Percentiles rank a stretch among this genome's conserved stretches.
Evolutionary conservation across 2,113 vertebrate genomes (phyloP).

Genomic region (Corapipo altera): DNA sequence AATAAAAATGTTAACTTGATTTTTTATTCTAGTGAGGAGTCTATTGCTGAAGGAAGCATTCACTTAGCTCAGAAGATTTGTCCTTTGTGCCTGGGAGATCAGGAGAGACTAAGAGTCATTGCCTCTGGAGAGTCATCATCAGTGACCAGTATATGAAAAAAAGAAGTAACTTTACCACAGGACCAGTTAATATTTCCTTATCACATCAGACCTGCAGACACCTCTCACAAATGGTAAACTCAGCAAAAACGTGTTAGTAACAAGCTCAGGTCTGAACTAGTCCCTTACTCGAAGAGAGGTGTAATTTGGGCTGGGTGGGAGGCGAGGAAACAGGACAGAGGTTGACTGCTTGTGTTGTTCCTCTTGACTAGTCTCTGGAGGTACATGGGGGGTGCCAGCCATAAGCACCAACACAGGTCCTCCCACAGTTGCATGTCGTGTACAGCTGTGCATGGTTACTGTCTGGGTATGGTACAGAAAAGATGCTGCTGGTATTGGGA

Average conservation of each 20-base stretch:
- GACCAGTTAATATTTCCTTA: background rate
- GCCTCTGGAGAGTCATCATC: background rate
- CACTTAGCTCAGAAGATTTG: background rate
- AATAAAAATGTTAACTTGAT: background rate
- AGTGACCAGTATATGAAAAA: background rate
- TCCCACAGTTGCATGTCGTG: background rate
- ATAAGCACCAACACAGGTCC: rapidly evolving
- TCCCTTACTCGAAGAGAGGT: background rate
- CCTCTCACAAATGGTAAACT: background rate
- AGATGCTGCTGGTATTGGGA: background rate
- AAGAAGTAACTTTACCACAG: background rate
- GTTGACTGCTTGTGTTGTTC: background rate
- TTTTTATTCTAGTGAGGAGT: background rate
- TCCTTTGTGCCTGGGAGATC: background rate
- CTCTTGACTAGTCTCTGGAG: background rate
- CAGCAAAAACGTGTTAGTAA: background rate
- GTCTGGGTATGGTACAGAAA: background rate
- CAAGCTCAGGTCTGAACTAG: background rate
- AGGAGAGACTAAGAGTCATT: background rate
- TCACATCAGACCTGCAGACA: background rate
- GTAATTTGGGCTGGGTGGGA: rapidly evolving
- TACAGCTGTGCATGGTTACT: background rate
- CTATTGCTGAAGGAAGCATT: background rate
- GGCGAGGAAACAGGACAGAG: background rate
- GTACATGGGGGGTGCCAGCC: background rate